Evolutionary conservation across 2,797 vertebrate species (phyloP).

Genomic region (Natrix natrix): DNA sequence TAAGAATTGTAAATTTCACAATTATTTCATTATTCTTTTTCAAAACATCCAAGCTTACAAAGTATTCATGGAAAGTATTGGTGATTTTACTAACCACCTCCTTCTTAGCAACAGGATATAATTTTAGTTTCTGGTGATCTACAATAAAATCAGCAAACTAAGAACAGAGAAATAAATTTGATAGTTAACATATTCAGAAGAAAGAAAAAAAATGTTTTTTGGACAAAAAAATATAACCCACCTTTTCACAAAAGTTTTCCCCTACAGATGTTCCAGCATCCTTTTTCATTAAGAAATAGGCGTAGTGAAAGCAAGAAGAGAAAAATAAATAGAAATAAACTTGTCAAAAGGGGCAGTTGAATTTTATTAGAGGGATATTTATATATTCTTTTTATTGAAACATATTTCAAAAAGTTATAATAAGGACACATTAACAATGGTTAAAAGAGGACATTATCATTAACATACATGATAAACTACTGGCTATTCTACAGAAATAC

Average conservation of each 20-base stretch:
- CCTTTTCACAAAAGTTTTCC: slow-evolving; percentile 69
- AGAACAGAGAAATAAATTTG: slow-evolving; percentile 31
- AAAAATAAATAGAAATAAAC: slow-evolving; percentile 65
- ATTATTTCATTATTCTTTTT: neutral
- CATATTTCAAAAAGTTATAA: neutral
- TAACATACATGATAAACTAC: neutral
- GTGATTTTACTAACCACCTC: neutral
- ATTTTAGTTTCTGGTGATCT: neutral
- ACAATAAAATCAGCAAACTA: neutral
- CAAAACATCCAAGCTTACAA: neutral
- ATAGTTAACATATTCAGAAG: neutral
- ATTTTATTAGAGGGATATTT: slow-evolving; percentile 32
- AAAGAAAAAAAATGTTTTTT: slow-evolving; percentile 30
- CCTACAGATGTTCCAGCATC: slow-evolving; percentile 67
- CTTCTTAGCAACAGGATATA: neutral
- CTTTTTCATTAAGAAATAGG: slow-evolving; percentile 68
- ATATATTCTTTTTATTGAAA: slow-evolving; percentile 18
- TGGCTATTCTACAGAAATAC: slow-evolving; percentile 23
- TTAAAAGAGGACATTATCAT: neutral
- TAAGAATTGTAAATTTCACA: neutral
- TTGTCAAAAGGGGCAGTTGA: slow-evolving; percentile 46
- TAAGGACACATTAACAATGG: slow-evolving; percentile 35
- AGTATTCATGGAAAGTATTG: neutral
- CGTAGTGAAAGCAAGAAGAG: slow-evolving; percentile 59
- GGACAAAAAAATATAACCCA: slow-evolving; percentile 58